phyloP scores from a whole-genome alignment of 2,113 vertebrate species.

The Coptodon rendalli region DNA sequence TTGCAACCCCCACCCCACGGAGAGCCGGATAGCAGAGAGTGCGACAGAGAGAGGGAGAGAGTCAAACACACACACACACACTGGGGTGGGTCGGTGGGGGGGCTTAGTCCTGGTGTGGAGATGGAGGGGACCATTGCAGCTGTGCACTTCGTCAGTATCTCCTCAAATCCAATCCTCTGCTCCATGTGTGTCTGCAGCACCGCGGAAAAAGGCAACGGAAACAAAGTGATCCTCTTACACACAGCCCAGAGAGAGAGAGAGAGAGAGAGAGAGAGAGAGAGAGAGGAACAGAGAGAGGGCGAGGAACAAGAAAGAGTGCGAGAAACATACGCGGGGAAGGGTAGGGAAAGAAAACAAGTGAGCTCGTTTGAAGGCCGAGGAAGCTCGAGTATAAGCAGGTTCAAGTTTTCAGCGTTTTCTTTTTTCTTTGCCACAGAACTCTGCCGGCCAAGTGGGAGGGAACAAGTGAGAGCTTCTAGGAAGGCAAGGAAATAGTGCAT shows the following conservation, averaged over 20 bases:
- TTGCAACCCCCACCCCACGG: constrained; percentile 59
- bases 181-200: constrained; percentile 54
- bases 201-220: constrained; percentile 56
- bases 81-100: constrained; percentile 13
- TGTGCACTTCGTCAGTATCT: constrained; percentile 75
- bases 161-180: constrained; percentile 57
- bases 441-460: constrained; percentile 79
- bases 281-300: neutral
- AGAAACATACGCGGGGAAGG: neutral
- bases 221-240: constrained; percentile 69
- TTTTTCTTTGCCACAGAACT: constrained; percentile 72
- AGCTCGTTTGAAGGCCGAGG: constrained; percentile 46
- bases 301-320: neutral
- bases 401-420: constrained; percentile 66
- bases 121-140: constrained; percentile 77
- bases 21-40: constrained; percentile 32
- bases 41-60: constrained; percentile 53
- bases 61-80: constrained; percentile 26
- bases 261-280: neutral
- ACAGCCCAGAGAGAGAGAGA: constrained; percentile 10
- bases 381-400: constrained; percentile 58
- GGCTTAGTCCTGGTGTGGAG: constrained; percentile 48
- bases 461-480: constrained; percentile 73
- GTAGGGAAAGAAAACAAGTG: constrained; percentile 28
- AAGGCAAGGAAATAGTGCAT: constrained; percentile 84